Conservation (phyloP, 37 sponge, comb jelly and placozoan species). For the Ephydatia muelleri region DNA sequence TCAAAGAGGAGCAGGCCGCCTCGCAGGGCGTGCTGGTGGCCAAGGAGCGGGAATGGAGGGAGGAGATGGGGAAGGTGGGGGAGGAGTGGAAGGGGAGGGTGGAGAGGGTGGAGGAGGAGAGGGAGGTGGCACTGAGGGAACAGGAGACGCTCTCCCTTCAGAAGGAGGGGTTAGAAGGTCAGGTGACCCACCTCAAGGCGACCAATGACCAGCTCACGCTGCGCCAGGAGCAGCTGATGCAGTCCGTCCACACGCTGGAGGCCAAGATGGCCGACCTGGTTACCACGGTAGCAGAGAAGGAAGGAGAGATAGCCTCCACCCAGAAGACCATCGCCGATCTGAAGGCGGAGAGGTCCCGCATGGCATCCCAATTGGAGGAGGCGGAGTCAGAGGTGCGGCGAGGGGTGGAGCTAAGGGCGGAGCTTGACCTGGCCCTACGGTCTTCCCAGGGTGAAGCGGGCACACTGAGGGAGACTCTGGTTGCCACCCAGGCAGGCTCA, state of each 20-base stretch:
- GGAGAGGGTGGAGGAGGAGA: background rate
- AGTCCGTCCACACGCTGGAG: slow-evolving; percentile 6
- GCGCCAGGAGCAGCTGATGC: slow-evolving; percentile 2
- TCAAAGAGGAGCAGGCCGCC: too few relatives aligned
- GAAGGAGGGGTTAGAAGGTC: slow-evolving; percentile 12
- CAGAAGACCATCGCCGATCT: slow-evolving; percentile 11
- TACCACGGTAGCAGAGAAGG: slow-evolving; percentile 13
- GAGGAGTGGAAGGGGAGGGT: slow-evolving; percentile 33
- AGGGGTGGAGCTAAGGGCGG: too few relatives aligned
- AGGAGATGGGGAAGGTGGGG: slow-evolving; percentile 1
- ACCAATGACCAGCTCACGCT: background rate
- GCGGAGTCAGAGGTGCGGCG: too few relatives aligned
- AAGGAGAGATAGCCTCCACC: background rate
- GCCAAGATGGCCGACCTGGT: background rate
- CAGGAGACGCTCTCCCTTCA: slow-evolving; percentile 4
- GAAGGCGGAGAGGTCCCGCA: slow-evolving; percentile 18
- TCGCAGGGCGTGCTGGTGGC: background rate
- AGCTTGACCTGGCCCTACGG: background rate
- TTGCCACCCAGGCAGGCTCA: background rate
- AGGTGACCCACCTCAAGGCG: background rate
- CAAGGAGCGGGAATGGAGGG: slow-evolving; percentile 29
- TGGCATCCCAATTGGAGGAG: background rate
- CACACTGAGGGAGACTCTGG: background rate
- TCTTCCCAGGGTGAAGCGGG: background rate
- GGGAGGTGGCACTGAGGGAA: slow-evolving; percentile 1